Conservation (phyloP, 2,797 vertebrate genomes). For the Gymnodraco acuticeps region DNA sequence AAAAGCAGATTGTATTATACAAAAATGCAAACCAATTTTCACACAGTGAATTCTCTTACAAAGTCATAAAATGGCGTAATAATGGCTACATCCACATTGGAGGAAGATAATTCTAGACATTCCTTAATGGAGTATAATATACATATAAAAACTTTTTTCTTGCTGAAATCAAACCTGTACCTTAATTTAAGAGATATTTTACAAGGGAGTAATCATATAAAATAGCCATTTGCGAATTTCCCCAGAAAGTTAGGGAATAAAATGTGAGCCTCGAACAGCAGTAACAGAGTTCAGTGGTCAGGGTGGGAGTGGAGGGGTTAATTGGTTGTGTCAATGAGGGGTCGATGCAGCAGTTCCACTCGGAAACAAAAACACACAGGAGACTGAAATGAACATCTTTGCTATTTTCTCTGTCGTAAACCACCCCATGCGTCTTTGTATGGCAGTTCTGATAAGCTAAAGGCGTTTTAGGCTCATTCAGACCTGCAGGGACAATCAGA, state of each 20-base stretch:
- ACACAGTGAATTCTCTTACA: slow-evolving; percentile 94
- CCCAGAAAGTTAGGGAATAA: slow-evolving; percentile 86
- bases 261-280: slow-evolving; percentile 84
- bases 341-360: slow-evolving; percentile 80
- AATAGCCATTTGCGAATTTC: slow-evolving; percentile 86
- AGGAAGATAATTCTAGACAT: slow-evolving; percentile 93
- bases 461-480: slow-evolving; percentile 49
- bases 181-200: slow-evolving; percentile 91
- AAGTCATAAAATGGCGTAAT: slow-evolving; percentile 91
- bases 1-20: slow-evolving; percentile 91
- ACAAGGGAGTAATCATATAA: slow-evolving; percentile 90
- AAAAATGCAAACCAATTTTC: slow-evolving; percentile 94
- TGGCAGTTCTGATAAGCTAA: slow-evolving; percentile 57
- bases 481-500: slow-evolving; percentile 41
- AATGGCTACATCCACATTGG: slow-evolving; percentile 93
- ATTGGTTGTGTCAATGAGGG: slow-evolving; percentile 73
- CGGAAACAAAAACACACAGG: slow-evolving; percentile 79
- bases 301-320: slow-evolving; percentile 68
- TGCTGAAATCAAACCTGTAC: slow-evolving; percentile 91
- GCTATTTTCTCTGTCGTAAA: slow-evolving; percentile 73
- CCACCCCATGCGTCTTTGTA: slow-evolving; percentile 50
- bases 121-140: slow-evolving; percentile 94
- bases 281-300: slow-evolving; percentile 86
- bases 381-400: slow-evolving; percentile 77
- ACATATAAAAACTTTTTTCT: slow-evolving; percentile 90